These are phyloP conservation scores for Drosophila pectinifera DNA, from an alignment of 1,140 invertebrate genomes.

Conservation along the genomic window DNA sequence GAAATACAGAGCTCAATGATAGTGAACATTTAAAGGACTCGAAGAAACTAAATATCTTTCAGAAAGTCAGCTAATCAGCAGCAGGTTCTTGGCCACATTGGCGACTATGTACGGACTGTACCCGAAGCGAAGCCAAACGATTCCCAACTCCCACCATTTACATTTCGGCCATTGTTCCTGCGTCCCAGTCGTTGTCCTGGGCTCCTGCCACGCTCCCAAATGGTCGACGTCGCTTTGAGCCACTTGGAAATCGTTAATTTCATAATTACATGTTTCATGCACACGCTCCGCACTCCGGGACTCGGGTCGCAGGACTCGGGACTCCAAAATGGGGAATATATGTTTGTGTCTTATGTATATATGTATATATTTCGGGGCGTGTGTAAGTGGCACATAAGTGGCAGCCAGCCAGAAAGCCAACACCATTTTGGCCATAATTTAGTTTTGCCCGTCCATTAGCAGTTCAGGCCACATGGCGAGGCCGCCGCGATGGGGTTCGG, in stretches of 20 bases:
- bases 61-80: conserved; percentile 8
- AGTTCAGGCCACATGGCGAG: conserved; percentile 41
- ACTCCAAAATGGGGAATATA: conserved; percentile 63
- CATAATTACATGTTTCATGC: conserved; percentile 84
- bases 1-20: too few relatives aligned
- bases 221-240: conserved; percentile 62
- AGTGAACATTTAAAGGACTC: too few relatives aligned
- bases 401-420: conserved; percentile 81
- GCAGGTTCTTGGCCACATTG: not conserved
- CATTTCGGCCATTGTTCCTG: conserved; percentile 14
- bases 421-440: conserved; percentile 83
- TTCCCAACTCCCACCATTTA: not conserved
- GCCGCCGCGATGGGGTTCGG: not conserved
- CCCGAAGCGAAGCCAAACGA: not conserved
- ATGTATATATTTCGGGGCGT: conserved; percentile 17
- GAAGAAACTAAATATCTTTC: too few relatives aligned
- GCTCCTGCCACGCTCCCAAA: conserved; percentile 40
- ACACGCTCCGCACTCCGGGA: conserved; percentile 52
- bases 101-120: conserved; percentile 10
- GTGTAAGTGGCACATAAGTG: conserved; percentile 78
- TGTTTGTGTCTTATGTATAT: not conserved
- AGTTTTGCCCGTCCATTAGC: conserved; percentile 80
- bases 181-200: conserved; percentile 9
- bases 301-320: conserved; percentile 31
- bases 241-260: conserved; percentile 84